phyloP scores from a whole-genome alignment of 1,140 invertebrate species.

The Trachymyrmex cornetzi region DNA sequence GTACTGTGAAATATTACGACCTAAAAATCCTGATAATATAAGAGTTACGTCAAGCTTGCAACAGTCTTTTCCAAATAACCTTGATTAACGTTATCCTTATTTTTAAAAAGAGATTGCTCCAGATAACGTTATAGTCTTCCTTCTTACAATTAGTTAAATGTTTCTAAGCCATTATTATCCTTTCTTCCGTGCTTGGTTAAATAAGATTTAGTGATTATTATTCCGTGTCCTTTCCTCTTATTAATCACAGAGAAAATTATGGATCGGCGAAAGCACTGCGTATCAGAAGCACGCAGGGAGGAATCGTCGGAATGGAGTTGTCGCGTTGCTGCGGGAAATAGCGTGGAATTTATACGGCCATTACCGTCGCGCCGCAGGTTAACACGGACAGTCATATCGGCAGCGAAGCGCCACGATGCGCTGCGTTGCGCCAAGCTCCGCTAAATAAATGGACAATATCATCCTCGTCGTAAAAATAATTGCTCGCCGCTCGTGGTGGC shows the following conservation, averaged over 20 bases:
- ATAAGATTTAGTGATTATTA: constrained; percentile 30
- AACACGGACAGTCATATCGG: constrained; percentile 69
- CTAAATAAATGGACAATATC: constrained; percentile 78
- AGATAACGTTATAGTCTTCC: neutral
- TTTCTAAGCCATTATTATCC: neutral
- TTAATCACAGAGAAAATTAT: constrained; percentile 36
- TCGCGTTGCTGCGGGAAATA: constrained; percentile 65
- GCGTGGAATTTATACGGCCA: constrained; percentile 70
- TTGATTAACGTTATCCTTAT: constrained; percentile 25
- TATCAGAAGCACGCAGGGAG: neutral
- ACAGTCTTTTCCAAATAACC: neutral
- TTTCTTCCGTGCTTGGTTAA: neutral
- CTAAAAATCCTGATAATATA: neutral
- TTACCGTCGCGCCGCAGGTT: constrained; percentile 66
- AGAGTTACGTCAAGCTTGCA: neutral
- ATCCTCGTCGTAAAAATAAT: constrained; percentile 76
- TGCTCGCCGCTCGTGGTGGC: constrained; percentile 61
- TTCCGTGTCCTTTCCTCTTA: neutral
- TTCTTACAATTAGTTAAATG: neutral
- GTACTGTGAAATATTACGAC: neutral
- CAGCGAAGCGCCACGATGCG: constrained; percentile 44
- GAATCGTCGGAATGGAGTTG: constrained; percentile 63
- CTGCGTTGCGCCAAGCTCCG: constrained; percentile 62
- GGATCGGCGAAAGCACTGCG: constrained; percentile 22
- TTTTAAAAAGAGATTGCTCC: neutral